phyloP scores from a whole-genome alignment of 2,888 invertebrate species.

The Drosophila flavopinicola region DNA sequence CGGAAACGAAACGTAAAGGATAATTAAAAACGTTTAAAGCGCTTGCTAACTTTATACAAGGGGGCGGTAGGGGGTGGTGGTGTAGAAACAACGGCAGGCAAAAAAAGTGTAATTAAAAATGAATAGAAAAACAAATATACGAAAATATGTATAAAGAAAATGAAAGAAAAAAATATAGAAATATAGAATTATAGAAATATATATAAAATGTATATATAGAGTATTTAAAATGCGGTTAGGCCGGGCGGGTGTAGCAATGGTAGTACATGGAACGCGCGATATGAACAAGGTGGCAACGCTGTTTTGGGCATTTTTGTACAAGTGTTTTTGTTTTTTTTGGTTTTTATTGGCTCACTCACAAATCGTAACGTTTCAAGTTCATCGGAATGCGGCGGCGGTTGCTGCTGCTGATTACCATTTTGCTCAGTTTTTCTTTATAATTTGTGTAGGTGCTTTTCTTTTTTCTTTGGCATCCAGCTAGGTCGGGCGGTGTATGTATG shows the following conservation, averaged over 20 bases:
- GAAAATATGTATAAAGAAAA: slow-evolving; percentile 20
- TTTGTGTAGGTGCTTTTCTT: slow-evolving; percentile 5
- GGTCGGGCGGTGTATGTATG: slow-evolving; percentile 26
- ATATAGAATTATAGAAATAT: slow-evolving; percentile 19
- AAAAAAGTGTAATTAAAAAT: slow-evolving; percentile 18
- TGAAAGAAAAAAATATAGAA: slow-evolving; percentile 22
- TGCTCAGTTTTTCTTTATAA: neutral
- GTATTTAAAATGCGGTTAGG: slow-evolving; percentile 61
- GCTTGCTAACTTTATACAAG: slow-evolving; percentile 47
- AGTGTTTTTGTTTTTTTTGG: slow-evolving; percentile 11
- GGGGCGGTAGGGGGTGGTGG: slow-evolving; percentile 1
- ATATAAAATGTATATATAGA: slow-evolving; percentile 13
- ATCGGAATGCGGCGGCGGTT: slow-evolving; percentile 17
- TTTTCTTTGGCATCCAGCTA: slow-evolving; percentile 40
- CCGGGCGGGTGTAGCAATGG: slow-evolving; percentile 63
- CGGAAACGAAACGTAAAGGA: slow-evolving; percentile 35
- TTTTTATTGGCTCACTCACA: slow-evolving; percentile 42
- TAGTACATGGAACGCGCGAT: slow-evolving; percentile 67
- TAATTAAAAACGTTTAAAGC: slow-evolving; percentile 43
- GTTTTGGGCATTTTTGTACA: slow-evolving; percentile 46
- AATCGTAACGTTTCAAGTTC: slow-evolving; percentile 34
- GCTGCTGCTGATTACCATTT: slow-evolving; percentile 9
- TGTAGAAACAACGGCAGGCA: slow-evolving; percentile 49
- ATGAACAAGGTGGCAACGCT: slow-evolving; percentile 61
- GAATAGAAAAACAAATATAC: slow-evolving; percentile 22